A percentile compares a stretch with the other conserved stretches of the same genome.
Conservation (phyloP, 2,113 vertebrate genomes). For the Oceanites oceanicus region DNA sequence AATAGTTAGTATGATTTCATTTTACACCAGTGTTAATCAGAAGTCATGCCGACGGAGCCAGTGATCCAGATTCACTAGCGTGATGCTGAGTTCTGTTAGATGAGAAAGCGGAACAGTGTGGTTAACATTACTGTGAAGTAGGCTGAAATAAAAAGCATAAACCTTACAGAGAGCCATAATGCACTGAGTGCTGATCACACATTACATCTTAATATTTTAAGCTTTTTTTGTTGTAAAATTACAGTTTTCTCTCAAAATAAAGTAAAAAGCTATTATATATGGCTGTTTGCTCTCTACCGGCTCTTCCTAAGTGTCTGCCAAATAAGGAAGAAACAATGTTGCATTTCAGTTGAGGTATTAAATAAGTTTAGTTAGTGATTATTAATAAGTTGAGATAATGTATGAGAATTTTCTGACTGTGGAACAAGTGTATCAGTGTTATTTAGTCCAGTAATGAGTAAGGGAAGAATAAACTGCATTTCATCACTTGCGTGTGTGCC, state of each 20-base stretch:
- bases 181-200: neutral
- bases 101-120: neutral
- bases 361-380: neutral
- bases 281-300: neutral
- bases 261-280: neutral
- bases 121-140: neutral
- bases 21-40: neutral
- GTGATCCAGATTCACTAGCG: neutral
- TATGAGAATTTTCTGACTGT: neutral
- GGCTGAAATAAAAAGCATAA: neutral
- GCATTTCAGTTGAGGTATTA: neutral
- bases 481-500: neutral
- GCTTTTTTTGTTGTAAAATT: neutral
- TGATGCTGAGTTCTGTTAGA: neutral
- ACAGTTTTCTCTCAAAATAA: neutral
- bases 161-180: neutral
- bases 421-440: neutral
- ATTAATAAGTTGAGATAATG: neutral
- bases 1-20: neutral
- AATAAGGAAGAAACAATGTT: neutral
- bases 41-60: accelerated
- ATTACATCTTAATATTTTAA: neutral
- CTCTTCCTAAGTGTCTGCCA: neutral
- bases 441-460: neutral
- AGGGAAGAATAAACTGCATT: neutral